phyloP scores from a whole-genome alignment of 1,140 invertebrate species.

The Elymnias hypermnestra region DNA sequence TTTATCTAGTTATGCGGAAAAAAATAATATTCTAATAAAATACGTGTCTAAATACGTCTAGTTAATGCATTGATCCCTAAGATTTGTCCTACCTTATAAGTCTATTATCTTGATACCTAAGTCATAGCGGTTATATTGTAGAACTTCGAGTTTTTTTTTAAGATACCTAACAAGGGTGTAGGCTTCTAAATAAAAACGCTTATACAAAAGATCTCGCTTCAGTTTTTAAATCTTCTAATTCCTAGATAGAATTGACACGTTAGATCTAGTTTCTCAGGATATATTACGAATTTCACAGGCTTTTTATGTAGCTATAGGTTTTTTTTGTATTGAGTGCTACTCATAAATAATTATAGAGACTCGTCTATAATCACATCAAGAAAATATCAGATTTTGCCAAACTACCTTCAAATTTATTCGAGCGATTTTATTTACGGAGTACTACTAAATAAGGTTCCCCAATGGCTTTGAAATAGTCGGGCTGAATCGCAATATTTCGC shows the following conservation, averaged over 20 bases:
- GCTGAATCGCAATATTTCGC: no score
- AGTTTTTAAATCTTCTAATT: conserved; percentile 41
- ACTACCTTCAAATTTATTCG: no score
- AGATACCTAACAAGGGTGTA: conserved; percentile 29
- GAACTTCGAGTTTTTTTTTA: conserved; percentile 18
- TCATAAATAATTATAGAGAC: no score
- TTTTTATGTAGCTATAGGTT: conserved; percentile 19
- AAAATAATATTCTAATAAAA: conserved; percentile 28
- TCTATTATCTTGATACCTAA: conserved; percentile 54
- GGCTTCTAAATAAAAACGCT: conserved; percentile 51
- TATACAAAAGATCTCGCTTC: conserved; percentile 61
- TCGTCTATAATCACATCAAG: no score
- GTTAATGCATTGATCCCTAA: conserved; percentile 41
- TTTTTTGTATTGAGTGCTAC: no score
- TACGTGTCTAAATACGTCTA: conserved; percentile 33
- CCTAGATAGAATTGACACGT: conserved; percentile 40
- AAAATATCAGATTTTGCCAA: no score
- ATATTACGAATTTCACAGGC: conserved; percentile 18
- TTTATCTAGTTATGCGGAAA: conserved; percentile 23
- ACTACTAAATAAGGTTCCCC: no score
- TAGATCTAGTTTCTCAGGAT: conserved; percentile 31
- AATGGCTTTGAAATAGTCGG: no score
- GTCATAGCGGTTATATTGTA: conserved; percentile 55
- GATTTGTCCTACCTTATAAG: conserved; percentile 45
- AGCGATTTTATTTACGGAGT: no score